Base-by-base conservation (phyloP, 2,797 vertebrate species). In the Danio aesculapii region DNA sequence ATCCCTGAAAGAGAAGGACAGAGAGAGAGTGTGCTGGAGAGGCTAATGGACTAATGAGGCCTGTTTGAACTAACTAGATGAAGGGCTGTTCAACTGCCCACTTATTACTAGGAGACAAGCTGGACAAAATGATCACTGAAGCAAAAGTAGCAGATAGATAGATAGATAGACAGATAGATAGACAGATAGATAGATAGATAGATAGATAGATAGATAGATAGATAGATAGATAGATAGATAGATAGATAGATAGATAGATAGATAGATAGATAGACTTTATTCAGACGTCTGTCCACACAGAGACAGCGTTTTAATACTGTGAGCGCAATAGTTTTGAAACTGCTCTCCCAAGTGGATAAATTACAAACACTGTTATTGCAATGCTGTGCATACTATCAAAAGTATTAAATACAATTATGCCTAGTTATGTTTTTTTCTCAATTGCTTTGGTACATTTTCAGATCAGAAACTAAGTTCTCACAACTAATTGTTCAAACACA, bases 81-180 rank as follows among this genome's bases (percentile, higher is more conserved):
- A 50, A 67, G 78, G 61, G 58, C 58, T 39, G 41, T 49, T 55
- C 61, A 81, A 82, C 78, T 81, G 64, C 70, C 73, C 61, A 77
- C 74, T 72, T 70, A 76, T 81, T 79, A 82, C 61, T 69, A 12
- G 9, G 52, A 84, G 77, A 68, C 70, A 75, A 58, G 19, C 41
- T 44, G 66, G 46, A 83, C 53, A 82, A 81, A 75, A 86, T 80
- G 59, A 79, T 70, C 70, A 81, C 73, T 79, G 61, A 82, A 50
- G 74, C 63, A 79, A 62, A 79, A 59, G 77, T 59, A 50, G 41
- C n/a, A 73, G 50, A 55, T 1, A 3, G 30, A 30, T 1, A 30
- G 30, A 30, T 1, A 30, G 30, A n/a, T n/a, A n/a, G n/a, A n/a
- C n/a, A 73, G 50, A 55, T 1, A 3, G 30, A 30, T 1, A 30